These are phyloP conservation scores for Nymphicus hollandicus DNA, from an alignment of 2,113 vertebrate genomes.

Conservation along the genomic window DNA sequence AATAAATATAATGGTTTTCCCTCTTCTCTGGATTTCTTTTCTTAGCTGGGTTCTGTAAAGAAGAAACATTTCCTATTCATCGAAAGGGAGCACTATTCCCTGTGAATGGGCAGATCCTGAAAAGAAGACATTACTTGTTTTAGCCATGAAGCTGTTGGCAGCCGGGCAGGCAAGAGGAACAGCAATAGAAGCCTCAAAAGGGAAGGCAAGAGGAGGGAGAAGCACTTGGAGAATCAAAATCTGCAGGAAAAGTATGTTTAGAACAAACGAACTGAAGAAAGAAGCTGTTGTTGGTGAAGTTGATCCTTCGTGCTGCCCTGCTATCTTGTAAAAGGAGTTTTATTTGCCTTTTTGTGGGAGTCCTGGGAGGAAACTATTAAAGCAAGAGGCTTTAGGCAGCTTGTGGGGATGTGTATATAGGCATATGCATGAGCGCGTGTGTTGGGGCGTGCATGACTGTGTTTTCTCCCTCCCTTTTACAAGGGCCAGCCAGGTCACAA, in stretches of 20 bases:
- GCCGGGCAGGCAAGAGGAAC: not conserved
- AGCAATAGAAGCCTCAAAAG: not conserved
- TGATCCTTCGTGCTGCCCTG: slow-evolving; percentile 47
- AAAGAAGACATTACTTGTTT: not conserved
- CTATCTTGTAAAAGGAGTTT: slow-evolving; percentile 79
- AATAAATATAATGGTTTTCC: not conserved
- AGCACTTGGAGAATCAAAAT: slow-evolving; percentile 20
- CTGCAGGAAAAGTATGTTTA: slow-evolving; percentile 34
- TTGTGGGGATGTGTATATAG: not conserved
- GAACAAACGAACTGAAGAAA: slow-evolving; percentile 67
- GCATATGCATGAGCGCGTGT: not conserved
- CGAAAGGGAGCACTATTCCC: not conserved
- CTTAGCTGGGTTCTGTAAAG: not conserved
- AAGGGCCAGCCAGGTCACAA: slow-evolving; percentile 74
- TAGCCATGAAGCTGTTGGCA: slow-evolving; percentile 28
- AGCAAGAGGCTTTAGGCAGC: slow-evolving; percentile 60
- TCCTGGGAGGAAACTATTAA: slow-evolving; percentile 76
- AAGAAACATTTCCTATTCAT: not conserved
- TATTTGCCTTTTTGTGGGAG: slow-evolving; percentile 74
- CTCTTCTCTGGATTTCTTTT: not conserved
- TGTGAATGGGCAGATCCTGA: not conserved
- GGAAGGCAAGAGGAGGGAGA: not conserved
- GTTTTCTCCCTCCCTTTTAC: slow-evolving; percentile 62
- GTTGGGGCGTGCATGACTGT: not conserved
- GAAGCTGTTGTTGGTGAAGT: slow-evolving; percentile 53